phyloP scores from a whole-genome alignment of 2,113 vertebrate genomes.

The Protomyctophum bolini region DNA sequence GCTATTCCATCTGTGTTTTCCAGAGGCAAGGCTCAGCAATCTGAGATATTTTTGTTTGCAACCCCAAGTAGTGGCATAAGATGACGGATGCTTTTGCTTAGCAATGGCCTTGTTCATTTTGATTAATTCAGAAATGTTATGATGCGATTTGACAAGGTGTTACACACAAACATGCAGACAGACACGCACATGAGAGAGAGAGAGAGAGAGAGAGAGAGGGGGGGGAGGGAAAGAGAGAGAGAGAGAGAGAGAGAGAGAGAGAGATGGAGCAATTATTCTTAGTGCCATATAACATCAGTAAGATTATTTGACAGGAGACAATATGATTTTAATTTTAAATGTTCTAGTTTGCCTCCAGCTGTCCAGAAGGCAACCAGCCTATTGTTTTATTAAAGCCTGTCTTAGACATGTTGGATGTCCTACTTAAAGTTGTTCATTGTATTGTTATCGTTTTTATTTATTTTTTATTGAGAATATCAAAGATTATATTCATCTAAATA shows the following conservation, averaged over 20 bases:
- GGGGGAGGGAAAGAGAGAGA: no score
- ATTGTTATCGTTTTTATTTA: no score
- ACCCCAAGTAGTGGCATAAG: slow-evolving; percentile 10
- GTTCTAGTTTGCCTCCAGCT: slow-evolving; percentile 24
- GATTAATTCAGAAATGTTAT: slow-evolving; percentile 29
- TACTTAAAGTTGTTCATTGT: no score
- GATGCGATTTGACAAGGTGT: slow-evolving; percentile 6
- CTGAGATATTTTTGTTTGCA: slow-evolving; percentile 39
- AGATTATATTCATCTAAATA: background rate
- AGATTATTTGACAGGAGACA: background rate
- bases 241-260: no score
- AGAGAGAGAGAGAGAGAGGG: background rate
- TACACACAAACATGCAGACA: background rate
- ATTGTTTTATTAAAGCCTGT: background rate
- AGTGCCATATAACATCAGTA: no score
- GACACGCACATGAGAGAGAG: background rate
- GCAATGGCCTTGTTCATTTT: slow-evolving; percentile 1
- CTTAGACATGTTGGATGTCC: no score
- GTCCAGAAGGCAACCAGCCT: background rate
- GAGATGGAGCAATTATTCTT: no score
- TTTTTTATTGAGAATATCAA: no score
- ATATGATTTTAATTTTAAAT: no score
- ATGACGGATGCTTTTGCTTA: slow-evolving; percentile 10
- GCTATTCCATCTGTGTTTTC: slow-evolving; percentile 28
- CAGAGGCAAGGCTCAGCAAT: slow-evolving; percentile 37